Evolutionary conservation across 2,797 vertebrate species (phyloP).

Genomic region (Pantherophis vulpinus): DNA sequence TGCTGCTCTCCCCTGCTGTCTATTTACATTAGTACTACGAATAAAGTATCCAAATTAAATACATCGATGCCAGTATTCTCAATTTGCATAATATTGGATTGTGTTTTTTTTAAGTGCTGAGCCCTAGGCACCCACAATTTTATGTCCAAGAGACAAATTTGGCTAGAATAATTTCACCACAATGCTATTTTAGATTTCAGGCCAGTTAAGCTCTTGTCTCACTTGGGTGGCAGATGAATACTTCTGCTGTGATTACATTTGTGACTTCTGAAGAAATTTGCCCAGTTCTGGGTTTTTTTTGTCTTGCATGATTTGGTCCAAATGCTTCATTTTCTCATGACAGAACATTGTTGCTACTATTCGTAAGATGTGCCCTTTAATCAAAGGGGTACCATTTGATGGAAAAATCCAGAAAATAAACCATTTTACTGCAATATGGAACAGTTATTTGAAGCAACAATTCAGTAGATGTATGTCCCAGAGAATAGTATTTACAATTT

Average conservation of each 20-base stretch:
- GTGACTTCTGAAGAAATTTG: slow-evolving; percentile 1
- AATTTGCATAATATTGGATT: neutral
- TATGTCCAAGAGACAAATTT: neutral
- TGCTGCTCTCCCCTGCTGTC: neutral
- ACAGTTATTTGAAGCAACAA: neutral
- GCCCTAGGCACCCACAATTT: neutral
- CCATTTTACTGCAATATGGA: neutral
- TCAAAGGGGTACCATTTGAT: neutral
- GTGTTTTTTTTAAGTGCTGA: neutral
- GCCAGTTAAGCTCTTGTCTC: slow-evolving; percentile 11
- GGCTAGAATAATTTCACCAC: neutral
- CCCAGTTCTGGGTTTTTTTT: neutral
- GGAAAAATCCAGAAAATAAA: neutral
- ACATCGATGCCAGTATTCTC: neutral
- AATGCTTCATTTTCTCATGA: neutral
- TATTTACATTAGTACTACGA: neutral
- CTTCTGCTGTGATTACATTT: slow-evolving; percentile 5
- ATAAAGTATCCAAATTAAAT: neutral
- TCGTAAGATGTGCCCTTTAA: neutral
- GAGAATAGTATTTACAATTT: neutral
- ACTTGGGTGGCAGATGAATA: neutral
- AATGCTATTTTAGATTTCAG: slow-evolving; percentile 21
- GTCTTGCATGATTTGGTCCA: neutral
- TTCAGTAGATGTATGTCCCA: neutral
- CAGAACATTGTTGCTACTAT: neutral